Conservation (phyloP, 2,113 vertebrate species). For the Poeciliopsis prolifica region DNA sequence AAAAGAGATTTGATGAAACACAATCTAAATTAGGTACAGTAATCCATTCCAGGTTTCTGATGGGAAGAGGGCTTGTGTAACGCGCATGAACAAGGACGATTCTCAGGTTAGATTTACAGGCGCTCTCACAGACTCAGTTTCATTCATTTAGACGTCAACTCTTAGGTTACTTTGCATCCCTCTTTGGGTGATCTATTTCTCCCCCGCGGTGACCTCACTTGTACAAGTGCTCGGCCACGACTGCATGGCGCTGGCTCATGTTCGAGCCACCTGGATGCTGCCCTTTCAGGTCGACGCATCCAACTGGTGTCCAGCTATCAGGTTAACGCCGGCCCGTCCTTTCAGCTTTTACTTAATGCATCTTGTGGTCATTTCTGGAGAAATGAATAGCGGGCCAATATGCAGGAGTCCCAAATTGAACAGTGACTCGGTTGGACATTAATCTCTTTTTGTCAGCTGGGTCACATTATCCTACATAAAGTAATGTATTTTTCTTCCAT, state of each 20-base stretch:
- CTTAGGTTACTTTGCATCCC: conserved; percentile 73
- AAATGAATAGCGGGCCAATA: conserved; percentile 54
- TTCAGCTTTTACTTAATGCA: conserved; percentile 77
- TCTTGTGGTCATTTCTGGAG: conserved; percentile 72
- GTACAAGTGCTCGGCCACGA: neutral
- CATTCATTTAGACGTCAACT: conserved; percentile 70
- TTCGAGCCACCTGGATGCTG: conserved; percentile 55
- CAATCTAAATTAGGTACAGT: conserved; percentile 74
- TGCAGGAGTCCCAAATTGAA: conserved; percentile 2
- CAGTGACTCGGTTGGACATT: conserved; percentile 33
- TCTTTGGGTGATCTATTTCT: conserved; percentile 65
- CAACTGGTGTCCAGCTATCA: conserved; percentile 63
- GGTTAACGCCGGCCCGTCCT: conserved; percentile 60
- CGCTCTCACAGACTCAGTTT: conserved; percentile 73
- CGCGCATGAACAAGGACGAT: conserved; percentile 64
- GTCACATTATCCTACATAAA: neutral
- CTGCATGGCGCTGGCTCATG: conserved; percentile 48
- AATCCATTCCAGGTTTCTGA: conserved; percentile 66
- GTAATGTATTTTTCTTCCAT: no score
- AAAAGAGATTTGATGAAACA: conserved; percentile 72
- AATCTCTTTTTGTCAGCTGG: conserved; percentile 20
- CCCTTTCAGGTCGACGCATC: conserved; percentile 52
- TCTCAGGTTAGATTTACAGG: conserved; percentile 74
- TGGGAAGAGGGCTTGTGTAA: conserved; percentile 69
- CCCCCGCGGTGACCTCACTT: conserved; percentile 42